Base-by-base conservation (phyloP, 2,888 invertebrate genomes). In the Girardia tigrina region DNA sequence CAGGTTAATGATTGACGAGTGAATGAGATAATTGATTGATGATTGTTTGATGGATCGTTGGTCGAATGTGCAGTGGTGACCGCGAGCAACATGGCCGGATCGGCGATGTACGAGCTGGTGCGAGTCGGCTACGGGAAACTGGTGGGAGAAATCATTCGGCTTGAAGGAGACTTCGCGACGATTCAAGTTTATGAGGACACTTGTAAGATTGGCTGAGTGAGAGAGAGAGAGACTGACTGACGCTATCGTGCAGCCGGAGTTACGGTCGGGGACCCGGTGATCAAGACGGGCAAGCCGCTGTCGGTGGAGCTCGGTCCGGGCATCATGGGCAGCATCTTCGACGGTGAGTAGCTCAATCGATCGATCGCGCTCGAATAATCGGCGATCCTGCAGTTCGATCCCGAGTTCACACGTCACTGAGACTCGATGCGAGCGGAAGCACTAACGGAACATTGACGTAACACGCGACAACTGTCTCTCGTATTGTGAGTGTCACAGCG, bases 61-160 rank as follows among this genome's bases (percentile, higher is more conserved):
- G n/a, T n/a, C n/a, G n/a, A n/a, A n/a, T n/a, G n/a, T n/a, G n/a
- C n/a, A 76, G 98, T 99, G 86, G 98, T 99, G 73, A 97, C 94
- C 78, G 98, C 98, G 79, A 94, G 98, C 85, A 90, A 91, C 85
- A 99, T 99, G 98, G 90, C 94, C 77, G 98, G 98, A 78, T 91
- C 97, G 28, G 97, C 97, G 88, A 98, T 98, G 95, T 98, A 97
- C 89, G 98, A 98, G 87, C 86, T 99, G 87, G 98, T 99, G 79
- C 90, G 98, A 80, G 98, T 99, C 69, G 98, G 98, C 0, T 95
- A 99, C 86, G 89, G 89, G 80, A 95, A 98, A 86, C 87, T 99
- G 82, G 98, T 99, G 20, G 98, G 98, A 79, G 98, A 99, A 88
- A 99, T 99, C 86, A 99, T 99, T 86, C 90, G 98, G 86, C 88